Percentiles rank a stretch among this genome's conserved stretches.
These are phyloP conservation scores for Pemphredon lugubris DNA, from an alignment of 2,888 invertebrate genomes.

Conservation along the genomic window DNA sequence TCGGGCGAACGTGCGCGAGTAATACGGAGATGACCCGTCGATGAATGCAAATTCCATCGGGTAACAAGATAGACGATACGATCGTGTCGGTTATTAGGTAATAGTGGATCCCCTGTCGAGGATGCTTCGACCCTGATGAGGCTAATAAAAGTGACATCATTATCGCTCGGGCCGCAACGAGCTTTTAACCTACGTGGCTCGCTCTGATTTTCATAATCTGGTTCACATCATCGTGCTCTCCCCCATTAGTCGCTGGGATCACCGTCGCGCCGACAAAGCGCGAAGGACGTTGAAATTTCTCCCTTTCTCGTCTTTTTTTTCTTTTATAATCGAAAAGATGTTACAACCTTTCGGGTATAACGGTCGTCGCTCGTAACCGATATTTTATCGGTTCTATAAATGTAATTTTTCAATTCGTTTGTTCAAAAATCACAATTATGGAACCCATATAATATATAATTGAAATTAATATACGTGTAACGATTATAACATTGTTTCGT, in stretches of 20 bases:
- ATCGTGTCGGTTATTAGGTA: constrained; percentile 64
- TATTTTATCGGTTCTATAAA: too few species aligned
- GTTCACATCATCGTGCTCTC: constrained; percentile 49
- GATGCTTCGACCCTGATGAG: constrained; percentile 75
- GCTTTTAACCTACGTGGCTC: constrained; percentile 63
- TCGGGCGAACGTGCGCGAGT: constrained; percentile 14
- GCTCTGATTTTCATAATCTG: constrained; percentile 67
- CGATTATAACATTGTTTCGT: too few species aligned
- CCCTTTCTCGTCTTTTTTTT: background rate
- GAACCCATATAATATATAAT: too few species aligned
- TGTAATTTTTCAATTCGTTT: too few species aligned
- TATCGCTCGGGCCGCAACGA: constrained; percentile 68
- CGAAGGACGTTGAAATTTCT: constrained; percentile 13
- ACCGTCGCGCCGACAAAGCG: constrained; percentile 2
- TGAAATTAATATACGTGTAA: too few species aligned
- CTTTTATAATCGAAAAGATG: too few species aligned
- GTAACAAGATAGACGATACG: constrained; percentile 53
- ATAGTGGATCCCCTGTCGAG: constrained; percentile 59
- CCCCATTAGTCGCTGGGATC: constrained; percentile 18
- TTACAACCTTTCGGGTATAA: too few species aligned
- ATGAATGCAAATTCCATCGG: constrained; percentile 47
- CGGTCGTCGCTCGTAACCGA: too few species aligned
- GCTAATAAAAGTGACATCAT: constrained; percentile 78
- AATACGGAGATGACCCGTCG: constrained; percentile 42
- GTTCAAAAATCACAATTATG: too few species aligned